phyloP scores from a whole-genome alignment of 30 jellyfish, hydroid and myxozoan species.

The Clytia hemisphaerica region DNA sequence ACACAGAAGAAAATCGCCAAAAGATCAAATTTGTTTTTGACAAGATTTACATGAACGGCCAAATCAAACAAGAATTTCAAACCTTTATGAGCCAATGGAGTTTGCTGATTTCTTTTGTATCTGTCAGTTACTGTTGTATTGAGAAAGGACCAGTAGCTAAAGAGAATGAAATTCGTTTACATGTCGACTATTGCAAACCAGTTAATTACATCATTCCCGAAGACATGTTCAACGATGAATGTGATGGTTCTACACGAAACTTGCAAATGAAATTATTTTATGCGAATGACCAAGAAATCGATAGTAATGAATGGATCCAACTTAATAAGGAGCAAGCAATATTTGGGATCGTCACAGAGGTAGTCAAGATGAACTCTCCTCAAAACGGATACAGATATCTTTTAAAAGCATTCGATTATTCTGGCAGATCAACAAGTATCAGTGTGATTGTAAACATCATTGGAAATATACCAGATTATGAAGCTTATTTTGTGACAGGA shows the following conservation, averaged over 20 bases:
- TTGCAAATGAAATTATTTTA: slow-evolving; percentile 51
- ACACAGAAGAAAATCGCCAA: slow-evolving; percentile 39
- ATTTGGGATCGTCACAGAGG: slow-evolving; percentile 72
- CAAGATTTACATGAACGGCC: slow-evolving; percentile 37
- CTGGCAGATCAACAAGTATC: slow-evolving; percentile 73
- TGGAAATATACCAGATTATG: slow-evolving; percentile 14
- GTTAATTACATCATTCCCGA: slow-evolving; percentile 22
- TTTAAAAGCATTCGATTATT: slow-evolving; percentile 65
- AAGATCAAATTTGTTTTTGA: slow-evolving; percentile 51
- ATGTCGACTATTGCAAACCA: slow-evolving; percentile 48
- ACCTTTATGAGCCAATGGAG: slow-evolving; percentile 3
- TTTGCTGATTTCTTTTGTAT: slow-evolving; percentile 22
- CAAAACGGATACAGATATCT: slow-evolving; percentile 36
- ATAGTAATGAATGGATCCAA: slow-evolving; percentile 67
- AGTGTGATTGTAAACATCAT: slow-evolving; percentile 28
- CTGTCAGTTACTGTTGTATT: slow-evolving; percentile 64
- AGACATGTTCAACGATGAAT: slow-evolving; percentile 48
- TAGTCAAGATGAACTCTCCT: slow-evolving; percentile 44
- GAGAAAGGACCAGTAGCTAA: slow-evolving; percentile 69
- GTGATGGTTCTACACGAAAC: slow-evolving; percentile 65
- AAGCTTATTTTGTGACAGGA: slow-evolving; percentile 39
- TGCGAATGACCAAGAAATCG: slow-evolving; percentile 41
- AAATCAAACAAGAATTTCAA: slow-evolving; percentile 23
- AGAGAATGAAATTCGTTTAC: too few relatives aligned
- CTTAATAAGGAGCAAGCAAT: slow-evolving; percentile 33